Evolutionary conservation across 2,797 vertebrate species (phyloP).

Genomic region (Sebastolobus alascanus): DNA sequence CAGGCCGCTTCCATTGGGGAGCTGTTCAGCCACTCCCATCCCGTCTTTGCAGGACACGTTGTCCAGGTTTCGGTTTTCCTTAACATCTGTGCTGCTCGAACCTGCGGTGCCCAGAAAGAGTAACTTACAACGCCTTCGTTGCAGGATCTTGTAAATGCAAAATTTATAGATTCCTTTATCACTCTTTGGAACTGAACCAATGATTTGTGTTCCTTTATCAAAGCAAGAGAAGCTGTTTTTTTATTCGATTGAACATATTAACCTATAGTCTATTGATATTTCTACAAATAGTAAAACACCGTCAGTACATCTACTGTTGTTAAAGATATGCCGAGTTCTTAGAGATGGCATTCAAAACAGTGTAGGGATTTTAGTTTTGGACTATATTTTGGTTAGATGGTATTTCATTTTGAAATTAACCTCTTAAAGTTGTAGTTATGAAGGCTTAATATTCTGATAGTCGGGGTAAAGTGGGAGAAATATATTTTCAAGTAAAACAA

Average conservation of each 20-base stretch:
- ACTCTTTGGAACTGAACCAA: constrained; percentile 97
- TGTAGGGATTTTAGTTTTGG: not conserved
- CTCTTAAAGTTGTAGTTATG: constrained; percentile 1
- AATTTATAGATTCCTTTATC: constrained; percentile 99
- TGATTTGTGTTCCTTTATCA: constrained; percentile 92
- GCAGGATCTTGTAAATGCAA: constrained; percentile 99
- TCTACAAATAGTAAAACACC: constrained; percentile 15
- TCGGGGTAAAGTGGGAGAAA: not conserved
- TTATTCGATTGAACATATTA: constrained; percentile 41
- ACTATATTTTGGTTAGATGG: constrained; percentile 9
- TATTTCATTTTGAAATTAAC: constrained; percentile 38
- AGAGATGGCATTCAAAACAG: constrained; percentile 14
- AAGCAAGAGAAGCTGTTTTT: constrained; percentile 50
- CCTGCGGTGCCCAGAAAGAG: constrained; percentile 99
- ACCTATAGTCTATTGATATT: constrained; percentile 4
- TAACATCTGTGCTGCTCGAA: constrained; percentile 98
- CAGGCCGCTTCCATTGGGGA: constrained; percentile 92
- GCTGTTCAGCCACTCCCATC: constrained; percentile 87
- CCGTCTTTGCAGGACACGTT: constrained; percentile 93
- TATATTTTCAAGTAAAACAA: constrained; percentile 20
- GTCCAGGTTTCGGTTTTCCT: constrained; percentile 97
- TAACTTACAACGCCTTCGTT: constrained; percentile 99
- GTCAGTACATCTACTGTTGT: constrained; percentile 9
- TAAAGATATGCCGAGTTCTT: not conserved
- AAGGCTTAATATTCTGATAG: not conserved